A percentile compares a stretch with the other conserved stretches of the same genome.
Evolutionary conservation across 92 coral and sea anemone genomes (phyloP).

Genomic region (Parazoanthus darwini): DNA sequence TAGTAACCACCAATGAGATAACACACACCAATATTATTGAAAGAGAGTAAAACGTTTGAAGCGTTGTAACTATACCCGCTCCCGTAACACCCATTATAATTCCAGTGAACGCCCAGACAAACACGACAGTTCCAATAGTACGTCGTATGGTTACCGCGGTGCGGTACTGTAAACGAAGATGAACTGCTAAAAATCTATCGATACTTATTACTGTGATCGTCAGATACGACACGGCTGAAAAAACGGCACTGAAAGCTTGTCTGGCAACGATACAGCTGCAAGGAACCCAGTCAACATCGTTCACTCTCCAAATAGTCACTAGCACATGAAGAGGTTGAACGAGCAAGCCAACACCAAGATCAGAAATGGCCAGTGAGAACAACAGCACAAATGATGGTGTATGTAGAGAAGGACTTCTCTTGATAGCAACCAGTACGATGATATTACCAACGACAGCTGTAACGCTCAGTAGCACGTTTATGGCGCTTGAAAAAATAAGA

Average conservation of each 20-base stretch:
- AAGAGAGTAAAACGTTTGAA: background rate
- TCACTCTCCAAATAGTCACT: background rate
- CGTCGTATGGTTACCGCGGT: background rate
- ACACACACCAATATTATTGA: background rate
- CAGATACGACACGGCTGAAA: background rate
- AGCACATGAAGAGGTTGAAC: conserved; percentile 10
- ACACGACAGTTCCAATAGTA: background rate
- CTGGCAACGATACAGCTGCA: background rate
- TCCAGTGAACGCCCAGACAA: background rate
- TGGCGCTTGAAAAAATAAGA: background rate
- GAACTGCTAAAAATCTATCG: conserved; percentile 3
- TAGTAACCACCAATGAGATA: background rate
- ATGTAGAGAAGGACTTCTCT: background rate
- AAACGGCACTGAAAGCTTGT: background rate
- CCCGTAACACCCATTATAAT: background rate
- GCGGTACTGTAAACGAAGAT: conserved; percentile 18
- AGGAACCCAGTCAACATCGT: background rate
- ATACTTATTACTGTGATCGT: background rate
- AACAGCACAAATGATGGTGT: background rate
- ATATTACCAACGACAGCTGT: background rate
- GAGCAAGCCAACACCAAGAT: conserved; percentile 1
- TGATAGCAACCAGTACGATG: conserved; percentile 3
- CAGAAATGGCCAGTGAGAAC: conserved; percentile 5
- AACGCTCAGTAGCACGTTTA: background rate
- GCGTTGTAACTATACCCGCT: background rate